Base-by-base conservation (phyloP, 2,888 invertebrate species). In the Trissonchulus sp. region DNA sequence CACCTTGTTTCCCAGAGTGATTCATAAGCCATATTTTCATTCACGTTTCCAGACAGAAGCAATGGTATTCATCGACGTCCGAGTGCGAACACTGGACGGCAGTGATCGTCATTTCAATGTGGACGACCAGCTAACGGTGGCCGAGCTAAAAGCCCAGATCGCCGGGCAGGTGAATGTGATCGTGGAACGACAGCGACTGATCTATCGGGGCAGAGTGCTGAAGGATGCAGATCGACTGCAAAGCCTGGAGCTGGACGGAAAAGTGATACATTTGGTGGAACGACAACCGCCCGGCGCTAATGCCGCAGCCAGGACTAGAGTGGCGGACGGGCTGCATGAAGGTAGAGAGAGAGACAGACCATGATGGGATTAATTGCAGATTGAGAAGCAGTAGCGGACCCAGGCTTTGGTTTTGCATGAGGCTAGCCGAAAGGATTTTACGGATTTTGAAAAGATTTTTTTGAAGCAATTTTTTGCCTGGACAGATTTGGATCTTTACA, bases 191-290 rank as follows among this genome's bases (percentile, higher is more conserved):
- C 96, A 96, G 84, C 89, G 96, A 76, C 89, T 97, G 62, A 97
- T 97, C 81, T 96, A 93, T 85, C 93, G 93, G 84, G 97, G 97
- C n/a, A 88, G 93, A 85, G 94, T 96, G 35, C 87, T 97, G 73
- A 91, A 92, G 82, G 93, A 97, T 88, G 93, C 92, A 23, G 91
- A 91, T 80, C 91, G 90, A 83, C 88, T 97, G 35, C 89, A 89
- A 78, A 93, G 94, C 84, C 93, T 92, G 86, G 92, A 85, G 85
- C 75, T 95, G 34, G 88, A 93, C 84, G 94, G 93, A 0, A 95
- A 94, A 87, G 94, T 94, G 38, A 90, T 96, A 74, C 96, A 96
- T 85, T 89, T 96, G 84, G 95, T 95, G 30, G 91, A 93, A 85
- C 89, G 93, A 35, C 90, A 92, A 1, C 94, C 94, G 0, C 94